Base-by-base conservation (phyloP, 2,888 invertebrate species). In the Deroplatys truncata region DNA sequence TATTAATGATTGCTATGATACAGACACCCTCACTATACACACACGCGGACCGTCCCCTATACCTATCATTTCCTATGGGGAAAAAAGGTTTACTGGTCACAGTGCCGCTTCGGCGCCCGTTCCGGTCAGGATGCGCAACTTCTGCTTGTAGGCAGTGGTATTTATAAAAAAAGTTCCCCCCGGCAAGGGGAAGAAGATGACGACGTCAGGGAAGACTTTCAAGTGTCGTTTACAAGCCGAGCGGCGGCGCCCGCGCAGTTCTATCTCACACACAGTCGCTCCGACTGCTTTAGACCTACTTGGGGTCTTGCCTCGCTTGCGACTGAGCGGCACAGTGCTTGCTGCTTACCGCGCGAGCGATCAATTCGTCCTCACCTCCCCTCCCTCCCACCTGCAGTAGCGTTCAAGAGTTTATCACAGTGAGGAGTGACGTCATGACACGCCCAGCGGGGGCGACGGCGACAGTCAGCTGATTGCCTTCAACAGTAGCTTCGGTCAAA, bases 391-490 rank as follows among this genome's bases (percentile, higher is more conserved):
- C 85, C 56, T n/a, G 28, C 56, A n/a, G 28, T n/a, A 10, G 16
- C 15, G 43, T 49, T 49, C 56, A 72, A 72, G 56, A 72, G 85
- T 28, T 49, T n/a, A 49, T 13, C 82, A 28, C 15, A 25, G 28
- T n/a, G 82, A 25, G 13, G 10, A 28, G 87, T 87, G 87, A 87
- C 87, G 87, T 87, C 87, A 87, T 28, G 82, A 43, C 87, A 29
- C 87, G 82, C 82, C 83, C 87, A 83, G 13, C 43, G 83, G 16
- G 20, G 35, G 84, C 31, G 8, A 31, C 84, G 56, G 16, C 28
- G 20, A 29, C 86, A 82, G 16, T 86, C 86, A 87, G 87, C 87
- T 87, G 87, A 83, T 87, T 83, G 43, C 87, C 43, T 87, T 83
- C 82, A 86, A 84, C 56, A 20, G 2, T 7, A 5, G 0, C 56